phyloP scores from a whole-genome alignment of 2,113 vertebrate species.

The Crotalus viridis region DNA sequence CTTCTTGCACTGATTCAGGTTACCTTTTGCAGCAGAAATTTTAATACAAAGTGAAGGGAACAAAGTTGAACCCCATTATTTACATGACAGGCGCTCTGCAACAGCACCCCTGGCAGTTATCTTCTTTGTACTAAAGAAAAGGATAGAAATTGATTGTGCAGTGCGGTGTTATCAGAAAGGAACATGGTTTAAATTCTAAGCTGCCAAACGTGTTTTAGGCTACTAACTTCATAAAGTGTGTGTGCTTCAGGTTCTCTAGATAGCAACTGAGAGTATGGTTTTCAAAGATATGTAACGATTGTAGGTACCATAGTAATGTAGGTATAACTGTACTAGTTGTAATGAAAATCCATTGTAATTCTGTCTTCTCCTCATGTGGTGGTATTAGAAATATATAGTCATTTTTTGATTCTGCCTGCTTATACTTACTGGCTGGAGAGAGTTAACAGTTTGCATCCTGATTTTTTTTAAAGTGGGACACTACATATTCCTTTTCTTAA shows the following conservation, averaged over 20 bases:
- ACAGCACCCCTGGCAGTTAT: background rate
- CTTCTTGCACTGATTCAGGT: background rate
- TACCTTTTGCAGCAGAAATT: background rate
- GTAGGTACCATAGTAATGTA: constrained; percentile 9
- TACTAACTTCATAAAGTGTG: background rate
- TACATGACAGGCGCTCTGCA: background rate
- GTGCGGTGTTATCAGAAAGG: constrained; percentile 9
- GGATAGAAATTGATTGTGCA: constrained; percentile 19
- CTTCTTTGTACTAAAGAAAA: background rate
- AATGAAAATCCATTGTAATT: constrained; percentile 39
- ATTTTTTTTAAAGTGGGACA: too few species aligned
- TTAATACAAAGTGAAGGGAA: background rate
- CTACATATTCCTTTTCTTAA: too few species aligned
- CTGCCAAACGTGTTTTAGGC: constrained; percentile 9
- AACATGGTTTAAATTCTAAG: background rate
- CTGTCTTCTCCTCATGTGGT: background rate
- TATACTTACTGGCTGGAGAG: too few species aligned
- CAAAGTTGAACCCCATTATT: background rate
- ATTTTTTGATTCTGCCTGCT: too few species aligned
- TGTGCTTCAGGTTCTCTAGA: constrained; percentile 24
- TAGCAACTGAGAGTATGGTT: constrained; percentile 5
- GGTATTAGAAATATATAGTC: background rate
- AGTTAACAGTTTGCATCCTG: too few species aligned
- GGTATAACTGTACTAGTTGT: constrained; percentile 27
- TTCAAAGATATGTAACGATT: constrained; percentile 16